A percentile compares a stretch with the other conserved stretches of the same genome.
These are phyloP conservation scores for Ondatra zibethicus DNA, from an alignment of 2,113 vertebrate genomes.

Conservation along the genomic window DNA sequence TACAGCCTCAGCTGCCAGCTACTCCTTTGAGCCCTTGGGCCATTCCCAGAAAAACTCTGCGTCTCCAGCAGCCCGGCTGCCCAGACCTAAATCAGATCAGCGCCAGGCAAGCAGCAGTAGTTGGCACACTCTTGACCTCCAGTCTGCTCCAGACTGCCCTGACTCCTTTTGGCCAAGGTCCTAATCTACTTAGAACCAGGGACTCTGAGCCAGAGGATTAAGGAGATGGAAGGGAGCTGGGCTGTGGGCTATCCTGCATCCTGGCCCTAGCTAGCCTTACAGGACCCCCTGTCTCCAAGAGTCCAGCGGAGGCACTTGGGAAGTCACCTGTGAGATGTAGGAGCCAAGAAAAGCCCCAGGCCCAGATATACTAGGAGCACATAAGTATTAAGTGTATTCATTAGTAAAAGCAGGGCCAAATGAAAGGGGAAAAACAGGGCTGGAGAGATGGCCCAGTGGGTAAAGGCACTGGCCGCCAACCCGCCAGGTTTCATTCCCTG, in stretches of 20 bases:
- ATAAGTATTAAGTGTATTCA: not conserved
- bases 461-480: not conserved
- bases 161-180: conserved; percentile 56
- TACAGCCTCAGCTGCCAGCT: not conserved
- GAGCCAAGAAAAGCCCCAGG: conserved; percentile 84
- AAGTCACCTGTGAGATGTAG: accelerated
- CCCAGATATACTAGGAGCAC: conserved; percentile 85
- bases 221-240: not conserved
- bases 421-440: not conserved
- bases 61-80: not conserved
- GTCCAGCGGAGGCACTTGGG: not conserved
- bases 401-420: not conserved
- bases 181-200: conserved; percentile 68
- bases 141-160: not conserved
- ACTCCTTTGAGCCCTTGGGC: conserved; percentile 26
- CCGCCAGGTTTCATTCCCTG: no score
- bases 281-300: not conserved
- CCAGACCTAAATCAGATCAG: conserved; percentile 71
- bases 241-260: not conserved
- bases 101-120: conserved; percentile 46
- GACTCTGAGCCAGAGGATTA: not conserved
- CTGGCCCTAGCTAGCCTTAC: not conserved
- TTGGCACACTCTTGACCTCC: not conserved
- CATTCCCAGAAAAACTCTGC: conserved; percentile 35
- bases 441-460: not conserved